Percentiles rank a stretch among this genome's conserved stretches.
Evolutionary conservation across 2,113 vertebrate genomes (phyloP).

Genomic region (Dasyurus viverrinus): DNA sequence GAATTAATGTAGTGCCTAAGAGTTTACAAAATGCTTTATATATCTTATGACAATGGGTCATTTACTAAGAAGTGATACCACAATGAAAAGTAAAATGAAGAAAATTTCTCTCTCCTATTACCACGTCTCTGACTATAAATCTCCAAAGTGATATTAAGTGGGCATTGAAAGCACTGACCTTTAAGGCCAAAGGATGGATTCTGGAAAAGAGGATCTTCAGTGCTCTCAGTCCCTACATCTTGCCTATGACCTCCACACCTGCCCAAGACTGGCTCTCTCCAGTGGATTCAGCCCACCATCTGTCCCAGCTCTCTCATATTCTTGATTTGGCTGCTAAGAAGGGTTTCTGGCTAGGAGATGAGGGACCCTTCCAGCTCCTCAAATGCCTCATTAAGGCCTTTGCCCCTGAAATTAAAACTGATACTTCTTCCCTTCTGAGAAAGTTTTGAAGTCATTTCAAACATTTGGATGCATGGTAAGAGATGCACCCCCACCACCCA

Average conservation of each 20-base stretch:
- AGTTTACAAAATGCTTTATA: too few species aligned
- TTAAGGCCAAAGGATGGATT: neutral
- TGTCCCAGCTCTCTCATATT: too few species aligned
- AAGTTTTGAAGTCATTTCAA: slow-evolving; percentile 10
- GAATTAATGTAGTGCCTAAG: too few species aligned
- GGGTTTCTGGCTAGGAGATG: neutral
- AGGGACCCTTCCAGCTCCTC: too few species aligned
- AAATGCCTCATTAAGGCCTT: neutral
- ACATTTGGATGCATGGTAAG: neutral
- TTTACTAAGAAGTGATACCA: neutral
- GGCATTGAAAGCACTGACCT: neutral
- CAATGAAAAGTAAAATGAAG: slow-evolving; percentile 31
- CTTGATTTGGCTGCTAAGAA: too few species aligned
- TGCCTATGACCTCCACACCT: too few species aligned
- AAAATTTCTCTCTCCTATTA: neutral
- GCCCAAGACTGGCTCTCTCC: too few species aligned
- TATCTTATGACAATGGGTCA: too few species aligned
- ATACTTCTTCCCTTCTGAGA: neutral
- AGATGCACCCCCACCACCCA: neutral
- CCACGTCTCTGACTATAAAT: too few species aligned
- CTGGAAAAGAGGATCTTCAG: too few species aligned
- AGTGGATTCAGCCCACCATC: too few species aligned
- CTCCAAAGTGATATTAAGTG: neutral
- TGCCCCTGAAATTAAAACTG: neutral
- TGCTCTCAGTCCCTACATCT: too few species aligned